Base-by-base conservation (phyloP, 2,797 vertebrate genomes). In the Myotis daubentonii region DNA sequence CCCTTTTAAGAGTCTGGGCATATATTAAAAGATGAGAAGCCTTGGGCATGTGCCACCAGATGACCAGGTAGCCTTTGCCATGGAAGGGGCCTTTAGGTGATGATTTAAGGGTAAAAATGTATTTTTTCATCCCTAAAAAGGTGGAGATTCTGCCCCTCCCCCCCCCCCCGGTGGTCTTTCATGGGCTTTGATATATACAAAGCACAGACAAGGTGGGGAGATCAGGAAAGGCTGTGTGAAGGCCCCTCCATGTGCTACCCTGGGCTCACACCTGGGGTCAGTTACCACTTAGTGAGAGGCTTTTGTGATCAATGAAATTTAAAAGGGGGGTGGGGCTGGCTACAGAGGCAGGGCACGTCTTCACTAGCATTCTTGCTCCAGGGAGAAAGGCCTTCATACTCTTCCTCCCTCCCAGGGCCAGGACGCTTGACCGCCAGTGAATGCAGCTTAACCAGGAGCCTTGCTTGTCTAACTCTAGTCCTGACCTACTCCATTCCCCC, bases 1-100 rank as follows among this genome's bases (percentile, higher is more conserved):
- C 60, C 93, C 68, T 94, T 97, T 93, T 81, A 95, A 94, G 94
- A 95, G 28, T 30, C 51, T 11, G 6, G n/a, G 89, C 78, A 57
- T 9, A 4, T 44, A 81, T 94, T 94, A 84, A 91, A 85, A 94
- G 93, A 88, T 94, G 41, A 91, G 95, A 93, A 88, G 51, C 47
- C 51, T 23, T 87, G 91, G 70, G 88, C 55, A 38, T 1, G 0
- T 44, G 78, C 78, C 23, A 8, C 0, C 0, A 30, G 65, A 70
- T 96, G 89, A 70, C 91, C 53, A 82, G 60, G n/a, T 74, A 19
- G 75, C 2, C 0, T 53, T 4, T 33, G 55, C 25, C 49, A 75
- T 51, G 30, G 74, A 83, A 94, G 71, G 44, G 16, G 30, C 51
- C 44, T 72, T 36, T 25, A 25, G 44, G 10, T 65, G 81, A 72